Evolutionary conservation across 2,797 vertebrate species (phyloP).

Genomic region (Sebastiscus tertius): DNA sequence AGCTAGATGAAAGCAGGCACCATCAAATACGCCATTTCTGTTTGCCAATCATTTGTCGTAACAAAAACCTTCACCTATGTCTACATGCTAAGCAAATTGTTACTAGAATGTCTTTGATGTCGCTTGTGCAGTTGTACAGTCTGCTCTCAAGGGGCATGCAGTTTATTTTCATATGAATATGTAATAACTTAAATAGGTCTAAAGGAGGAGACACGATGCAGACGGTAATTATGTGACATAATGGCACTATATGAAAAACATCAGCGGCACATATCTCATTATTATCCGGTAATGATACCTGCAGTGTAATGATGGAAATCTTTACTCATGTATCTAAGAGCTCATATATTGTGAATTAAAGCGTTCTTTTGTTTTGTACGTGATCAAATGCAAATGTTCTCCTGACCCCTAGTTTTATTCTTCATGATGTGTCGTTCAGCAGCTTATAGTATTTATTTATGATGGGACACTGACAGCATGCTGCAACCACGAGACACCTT

Average conservation of each 20-base stretch:
- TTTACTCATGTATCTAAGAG: background rate
- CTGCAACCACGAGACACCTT: constrained; percentile 24
- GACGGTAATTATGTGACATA: constrained; percentile 31
- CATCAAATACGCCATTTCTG: constrained; percentile 22
- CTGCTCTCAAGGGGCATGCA: background rate
- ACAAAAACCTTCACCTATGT: constrained; percentile 23
- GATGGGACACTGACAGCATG: constrained; percentile 57
- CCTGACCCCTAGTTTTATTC: constrained; percentile 9
- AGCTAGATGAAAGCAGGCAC: constrained; percentile 29
- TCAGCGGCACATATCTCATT: constrained; percentile 15
- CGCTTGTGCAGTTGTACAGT: background rate
- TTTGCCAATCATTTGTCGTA: constrained; percentile 1
- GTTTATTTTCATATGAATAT: constrained; percentile 24
- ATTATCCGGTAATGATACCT: constrained; percentile 23
- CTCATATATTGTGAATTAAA: constrained; percentile 5
- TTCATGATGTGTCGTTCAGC: constrained; percentile 23
- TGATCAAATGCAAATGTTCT: constrained; percentile 24
- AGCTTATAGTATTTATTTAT: constrained; percentile 63
- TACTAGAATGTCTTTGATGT: no score
- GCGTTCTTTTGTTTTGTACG: constrained; percentile 10
- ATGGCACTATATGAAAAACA: constrained; percentile 39
- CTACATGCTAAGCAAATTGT: constrained; percentile 21
- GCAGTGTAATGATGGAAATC: constrained; percentile 16
- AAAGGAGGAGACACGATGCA: constrained; percentile 24
- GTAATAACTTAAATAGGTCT: constrained; percentile 20